Percentiles rank a stretch among this genome's conserved stretches.
Conservation (phyloP, 2,888 invertebrate genomes). For the Dendrolimus pini region DNA sequence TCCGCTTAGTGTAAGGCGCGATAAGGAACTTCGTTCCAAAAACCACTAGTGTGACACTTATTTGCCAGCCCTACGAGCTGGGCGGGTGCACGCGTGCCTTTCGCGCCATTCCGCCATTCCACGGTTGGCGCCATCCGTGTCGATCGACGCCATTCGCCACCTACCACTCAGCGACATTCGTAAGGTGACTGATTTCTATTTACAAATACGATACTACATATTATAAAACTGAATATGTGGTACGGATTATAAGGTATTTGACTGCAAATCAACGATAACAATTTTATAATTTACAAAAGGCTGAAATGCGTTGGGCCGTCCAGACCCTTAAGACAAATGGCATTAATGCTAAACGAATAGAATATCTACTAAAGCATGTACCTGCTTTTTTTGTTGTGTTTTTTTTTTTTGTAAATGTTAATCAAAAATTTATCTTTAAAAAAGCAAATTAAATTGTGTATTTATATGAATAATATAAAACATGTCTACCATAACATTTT, state of each 20-base stretch:
- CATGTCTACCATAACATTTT: too few relatives aligned
- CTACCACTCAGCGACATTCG: conserved; percentile 8
- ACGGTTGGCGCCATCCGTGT: conserved; percentile 22
- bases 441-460: background rate
- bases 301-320: background rate
- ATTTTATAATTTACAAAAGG: background rate
- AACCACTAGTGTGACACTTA: too few relatives aligned
- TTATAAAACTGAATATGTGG: conserved; percentile 1
- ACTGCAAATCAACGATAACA: background rate
- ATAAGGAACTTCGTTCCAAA: too few relatives aligned
- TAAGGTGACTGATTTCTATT: conserved; percentile 1
- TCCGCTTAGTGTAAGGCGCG: too few relatives aligned
- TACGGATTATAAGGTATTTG: background rate
- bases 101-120: conserved; percentile 39
- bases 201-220: background rate
- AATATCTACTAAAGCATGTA: background rate
- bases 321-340: too few relatives aligned
- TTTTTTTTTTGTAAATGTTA: too few relatives aligned
- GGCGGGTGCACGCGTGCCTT: conserved; percentile 45
- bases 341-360: background rate
- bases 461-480: too few relatives aligned
- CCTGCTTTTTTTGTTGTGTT: too few relatives aligned
- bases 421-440: too few relatives aligned
- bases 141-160: conserved; percentile 15
- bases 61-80: conserved; percentile 33